phyloP scores from a whole-genome alignment of 2,113 vertebrate genomes.

The Sinocyclocheilus grahami region DNA sequence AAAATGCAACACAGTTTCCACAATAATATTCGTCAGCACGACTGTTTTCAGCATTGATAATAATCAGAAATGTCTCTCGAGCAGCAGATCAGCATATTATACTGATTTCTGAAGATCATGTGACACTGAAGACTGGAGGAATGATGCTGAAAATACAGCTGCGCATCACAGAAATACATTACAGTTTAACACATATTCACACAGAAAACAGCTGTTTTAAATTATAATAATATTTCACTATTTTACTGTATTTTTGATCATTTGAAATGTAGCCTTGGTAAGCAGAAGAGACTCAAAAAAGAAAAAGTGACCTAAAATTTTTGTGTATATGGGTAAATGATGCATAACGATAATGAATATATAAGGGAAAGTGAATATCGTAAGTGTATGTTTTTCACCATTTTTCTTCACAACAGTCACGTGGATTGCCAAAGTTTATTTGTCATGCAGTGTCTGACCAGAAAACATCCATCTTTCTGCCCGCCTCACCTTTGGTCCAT shows the following conservation, averaged over 20 bases:
- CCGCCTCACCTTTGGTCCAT: constrained; percentile 87
- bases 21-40: too few relatives aligned
- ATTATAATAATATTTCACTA: too few relatives aligned
- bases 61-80: too few relatives aligned
- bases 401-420: neutral
- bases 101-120: too few relatives aligned
- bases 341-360: neutral
- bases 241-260: neutral
- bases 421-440: constrained; percentile 55
- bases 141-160: too few relatives aligned
- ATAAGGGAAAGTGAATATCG: neutral
- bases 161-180: too few relatives aligned
- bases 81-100: too few relatives aligned
- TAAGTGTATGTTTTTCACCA: neutral
- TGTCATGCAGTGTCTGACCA: neutral
- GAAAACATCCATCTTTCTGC: neutral
- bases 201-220: too few relatives aligned
- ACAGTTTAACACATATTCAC: too few relatives aligned
- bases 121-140: too few relatives aligned
- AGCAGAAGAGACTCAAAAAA: neutral
- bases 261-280: neutral
- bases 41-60: too few relatives aligned
- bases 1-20: too few relatives aligned
- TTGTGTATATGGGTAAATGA: neutral
- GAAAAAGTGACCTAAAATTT: neutral